Base-by-base conservation (phyloP, 2,113 vertebrate genomes). In the Probosciger aterrimus region DNA sequence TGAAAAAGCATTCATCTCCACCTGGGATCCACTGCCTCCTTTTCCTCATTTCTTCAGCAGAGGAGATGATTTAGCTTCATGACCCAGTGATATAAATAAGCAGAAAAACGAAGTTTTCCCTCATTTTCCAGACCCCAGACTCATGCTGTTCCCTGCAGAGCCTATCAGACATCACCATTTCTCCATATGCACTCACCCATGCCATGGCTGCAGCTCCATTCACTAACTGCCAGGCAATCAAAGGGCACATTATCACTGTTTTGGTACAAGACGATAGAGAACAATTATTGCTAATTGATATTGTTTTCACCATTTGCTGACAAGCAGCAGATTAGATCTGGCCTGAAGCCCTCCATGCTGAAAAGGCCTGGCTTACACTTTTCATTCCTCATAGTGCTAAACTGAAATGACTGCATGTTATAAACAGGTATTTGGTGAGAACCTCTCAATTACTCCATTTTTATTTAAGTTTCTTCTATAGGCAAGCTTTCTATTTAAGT, bases 131-230 rank as follows among this genome's bases (percentile, higher is more conserved):
- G 28, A 28, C 4, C 8, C 7, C 14, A 30, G 49, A 28, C 4
- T 80, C 14, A 3, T 4, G 16, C 67, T 82, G 11, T 10, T 90
- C 44, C 18, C 19, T 6, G 2, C 22, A 57, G 44, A 88, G 8
- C 28, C 63, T 46, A 28, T 3, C 30, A 57, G 41, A 44, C 53
- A 44, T 33, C 37, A 37, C 18, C 31, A 65, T 11, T 24, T 65
- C 24, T 50, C 35, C 0, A 1, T 0, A 15, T 0, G 2, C 5
- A 4, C 74, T 59, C 1, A 2, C 41, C 13, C 41, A 20, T 2
- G 1, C 33, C 16, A 11, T 0, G 5, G 77, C n/a, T 49, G 22
- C 10, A 4, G 77, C 44, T 64, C 75, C 0, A 0, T 1, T 10
- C 53, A 9, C 16, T 14, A 86, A 20, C 79, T 67, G 62, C 50